phyloP scores from a whole-genome alignment of 1,140 invertebrate genomes.

The Calephelis virginiensis region DNA sequence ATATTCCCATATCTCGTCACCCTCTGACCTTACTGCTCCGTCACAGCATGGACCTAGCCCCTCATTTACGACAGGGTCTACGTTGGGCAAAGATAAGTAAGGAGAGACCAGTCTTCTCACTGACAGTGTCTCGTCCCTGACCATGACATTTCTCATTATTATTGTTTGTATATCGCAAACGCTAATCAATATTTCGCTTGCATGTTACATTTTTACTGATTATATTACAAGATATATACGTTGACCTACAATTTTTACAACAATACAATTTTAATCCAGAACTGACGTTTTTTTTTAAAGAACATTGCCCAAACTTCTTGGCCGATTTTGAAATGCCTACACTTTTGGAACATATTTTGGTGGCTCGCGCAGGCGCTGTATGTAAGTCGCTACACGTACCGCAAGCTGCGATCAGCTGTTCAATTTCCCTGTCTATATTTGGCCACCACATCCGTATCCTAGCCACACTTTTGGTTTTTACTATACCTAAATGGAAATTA shows the following conservation, averaged over 20 bases:
- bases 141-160: background rate
- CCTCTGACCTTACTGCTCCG: too few species aligned
- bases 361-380: too few species aligned
- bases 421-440: too few species aligned
- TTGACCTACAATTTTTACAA: background rate
- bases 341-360: constrained; percentile 1
- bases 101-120: too few species aligned
- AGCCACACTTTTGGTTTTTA: too few species aligned
- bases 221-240: constrained; percentile 3
- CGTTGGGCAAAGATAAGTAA: too few species aligned
- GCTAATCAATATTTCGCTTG: background rate
- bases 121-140: background rate
- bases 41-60: too few species aligned
- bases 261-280: background rate
- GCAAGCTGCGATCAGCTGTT: too few species aligned
- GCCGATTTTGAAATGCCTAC: constrained; percentile 3
- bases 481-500: too few species aligned
- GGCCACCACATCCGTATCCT: too few species aligned
- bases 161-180: background rate
- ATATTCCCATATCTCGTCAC: too few species aligned
- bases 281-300: constrained; percentile 2
- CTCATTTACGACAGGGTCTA: background rate
- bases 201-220: background rate
- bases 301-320: constrained; percentile 5
- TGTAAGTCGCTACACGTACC: too few species aligned